A percentile compares a stretch with the other conserved stretches of the same genome.
phyloP scores from a whole-genome alignment of 2,888 invertebrate genomes.

The Tubulanus polymorphus region DNA sequence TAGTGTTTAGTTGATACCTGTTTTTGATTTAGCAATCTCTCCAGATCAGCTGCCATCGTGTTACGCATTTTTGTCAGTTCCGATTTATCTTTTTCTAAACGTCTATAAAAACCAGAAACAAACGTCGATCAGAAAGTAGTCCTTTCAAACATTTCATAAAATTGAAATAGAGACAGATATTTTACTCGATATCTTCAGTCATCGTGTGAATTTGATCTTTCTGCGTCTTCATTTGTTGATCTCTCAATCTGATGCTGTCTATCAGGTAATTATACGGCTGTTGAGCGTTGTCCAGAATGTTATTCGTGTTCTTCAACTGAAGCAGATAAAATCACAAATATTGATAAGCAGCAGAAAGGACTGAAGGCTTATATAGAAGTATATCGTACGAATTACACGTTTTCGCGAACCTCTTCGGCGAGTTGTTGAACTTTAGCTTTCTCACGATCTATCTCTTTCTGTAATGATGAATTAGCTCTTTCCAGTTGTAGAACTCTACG shows the following conservation, averaged over 20 bases:
- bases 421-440: slow-evolving; percentile 33
- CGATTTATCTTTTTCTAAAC: slow-evolving; percentile 34
- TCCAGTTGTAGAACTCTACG: slow-evolving; percentile 48
- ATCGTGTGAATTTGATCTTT: slow-evolving; percentile 32
- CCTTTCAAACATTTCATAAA: neutral
- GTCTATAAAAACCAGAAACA: slow-evolving; percentile 22
- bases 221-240: slow-evolving; percentile 37
- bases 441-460: slow-evolving; percentile 41
- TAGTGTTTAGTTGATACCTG: slow-evolving; percentile 32
- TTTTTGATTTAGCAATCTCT: slow-evolving; percentile 44
- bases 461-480: slow-evolving; percentile 40
- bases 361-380: neutral
- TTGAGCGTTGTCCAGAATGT: slow-evolving; percentile 43
- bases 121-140: neutral
- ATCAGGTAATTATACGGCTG: slow-evolving; percentile 52
- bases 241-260: slow-evolving; percentile 42
- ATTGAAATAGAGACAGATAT: neutral
- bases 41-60: slow-evolving; percentile 46
- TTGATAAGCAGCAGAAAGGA: neutral
- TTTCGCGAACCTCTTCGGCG: slow-evolving; percentile 36
- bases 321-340: slow-evolving; percentile 4
- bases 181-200: slow-evolving; percentile 38
- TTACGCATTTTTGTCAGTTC: slow-evolving; percentile 38
- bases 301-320: slow-evolving; percentile 42
- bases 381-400: neutral